Conservation (phyloP, 2,888 invertebrate genomes). For the Auanema freiburgensis region DNA sequence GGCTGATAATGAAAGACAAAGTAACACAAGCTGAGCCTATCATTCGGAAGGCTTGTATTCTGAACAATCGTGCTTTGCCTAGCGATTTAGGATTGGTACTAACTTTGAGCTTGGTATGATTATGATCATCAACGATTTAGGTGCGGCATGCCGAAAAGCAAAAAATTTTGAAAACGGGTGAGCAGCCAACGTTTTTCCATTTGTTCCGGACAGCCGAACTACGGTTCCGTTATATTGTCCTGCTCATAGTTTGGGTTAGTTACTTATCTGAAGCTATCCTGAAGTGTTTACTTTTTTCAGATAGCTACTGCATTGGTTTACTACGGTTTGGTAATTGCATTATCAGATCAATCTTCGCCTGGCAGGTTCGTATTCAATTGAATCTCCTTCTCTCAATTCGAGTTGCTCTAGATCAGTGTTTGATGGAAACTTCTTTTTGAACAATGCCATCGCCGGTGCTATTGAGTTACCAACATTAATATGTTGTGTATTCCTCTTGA, state of each 20-base stretch:
- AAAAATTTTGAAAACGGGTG: conserved; percentile 55
- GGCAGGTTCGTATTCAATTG: conserved; percentile 26
- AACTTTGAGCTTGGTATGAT: background rate
- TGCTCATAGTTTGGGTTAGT: conserved; percentile 55
- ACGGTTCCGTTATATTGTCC: conserved; percentile 47
- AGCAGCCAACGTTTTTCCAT: conserved; percentile 56
- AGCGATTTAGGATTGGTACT: conserved; percentile 60
- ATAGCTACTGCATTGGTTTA: conserved; percentile 64
- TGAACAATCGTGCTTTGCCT: conserved; percentile 60
- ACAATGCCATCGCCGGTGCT: conserved; percentile 62
- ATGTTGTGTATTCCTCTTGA: conserved; percentile 56
- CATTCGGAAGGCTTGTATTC: conserved; percentile 60
- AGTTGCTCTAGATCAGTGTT: conserved; percentile 39
- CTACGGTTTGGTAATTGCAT: conserved; percentile 62
- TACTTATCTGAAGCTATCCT: background rate
- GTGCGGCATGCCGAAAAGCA: conserved; percentile 53
- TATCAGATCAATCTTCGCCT: conserved; percentile 58
- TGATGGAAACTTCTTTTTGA: conserved; percentile 63
- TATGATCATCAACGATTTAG: conserved; percentile 7
- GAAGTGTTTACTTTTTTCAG: conserved; percentile 18
- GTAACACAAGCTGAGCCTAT: conserved; percentile 56
- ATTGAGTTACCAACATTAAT: conserved; percentile 64
- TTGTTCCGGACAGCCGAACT: conserved; percentile 54
- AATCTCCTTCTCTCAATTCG: background rate
- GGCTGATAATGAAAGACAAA: conserved; percentile 43